Evolutionary conservation across 2,113 vertebrate genomes (phyloP).

Genomic region (Psophia crepitans): DNA sequence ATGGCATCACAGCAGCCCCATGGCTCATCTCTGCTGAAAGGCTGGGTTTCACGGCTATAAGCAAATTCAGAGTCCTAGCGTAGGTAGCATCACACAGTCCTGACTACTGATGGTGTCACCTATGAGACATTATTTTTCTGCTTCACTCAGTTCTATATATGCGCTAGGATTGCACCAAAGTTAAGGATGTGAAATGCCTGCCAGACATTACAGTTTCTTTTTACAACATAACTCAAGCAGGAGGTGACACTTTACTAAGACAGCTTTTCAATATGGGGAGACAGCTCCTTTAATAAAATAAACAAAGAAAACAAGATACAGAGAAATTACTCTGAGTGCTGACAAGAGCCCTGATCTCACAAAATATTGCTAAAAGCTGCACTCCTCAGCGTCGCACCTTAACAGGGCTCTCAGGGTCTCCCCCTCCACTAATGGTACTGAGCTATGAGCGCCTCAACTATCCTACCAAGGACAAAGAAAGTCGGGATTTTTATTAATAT

Average conservation of each 20-base stretch:
- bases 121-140: neutral
- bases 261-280: neutral
- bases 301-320: neutral
- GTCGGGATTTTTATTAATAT: neutral
- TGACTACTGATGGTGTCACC: neutral
- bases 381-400: neutral
- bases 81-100: neutral
- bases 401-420: neutral
- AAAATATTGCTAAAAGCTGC: neutral
- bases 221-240: conserved; percentile 21
- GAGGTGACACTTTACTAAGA: neutral
- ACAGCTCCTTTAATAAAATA: conserved; percentile 39
- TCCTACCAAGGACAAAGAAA: neutral
- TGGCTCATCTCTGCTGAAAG: neutral
- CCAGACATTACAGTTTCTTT: conserved; percentile 30
- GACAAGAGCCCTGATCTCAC: neutral
- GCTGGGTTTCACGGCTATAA: neutral
- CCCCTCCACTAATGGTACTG: neutral
- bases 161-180: neutral
- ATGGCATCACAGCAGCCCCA: neutral
- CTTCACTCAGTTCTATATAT: neutral
- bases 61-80: neutral
- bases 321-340: neutral
- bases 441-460: neutral
- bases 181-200: conserved; percentile 34